phyloP scores from a whole-genome alignment of 2,113 vertebrate genomes.

The Cephalophus harveyi region DNA sequence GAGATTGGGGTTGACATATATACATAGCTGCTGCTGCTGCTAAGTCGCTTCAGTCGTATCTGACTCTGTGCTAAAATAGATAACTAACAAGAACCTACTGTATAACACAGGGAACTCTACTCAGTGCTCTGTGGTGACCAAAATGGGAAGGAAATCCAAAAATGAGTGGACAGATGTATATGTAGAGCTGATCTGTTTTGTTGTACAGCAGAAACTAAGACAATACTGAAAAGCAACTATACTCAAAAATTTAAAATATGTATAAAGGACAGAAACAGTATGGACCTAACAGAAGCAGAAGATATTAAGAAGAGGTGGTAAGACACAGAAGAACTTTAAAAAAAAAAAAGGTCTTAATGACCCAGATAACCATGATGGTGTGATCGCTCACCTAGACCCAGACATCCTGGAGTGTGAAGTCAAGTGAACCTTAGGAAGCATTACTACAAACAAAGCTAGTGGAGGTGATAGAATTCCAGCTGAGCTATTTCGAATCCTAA shows the following conservation, averaged over 20 bases:
- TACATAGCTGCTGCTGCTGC: background rate
- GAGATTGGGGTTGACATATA: background rate
- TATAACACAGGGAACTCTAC: background rate
- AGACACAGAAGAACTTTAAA: background rate
- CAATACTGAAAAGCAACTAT: background rate
- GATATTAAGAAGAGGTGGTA: background rate
- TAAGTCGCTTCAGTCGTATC: too few species aligned
- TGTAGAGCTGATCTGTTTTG: background rate
- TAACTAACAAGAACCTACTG: background rate
- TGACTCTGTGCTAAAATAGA: background rate
- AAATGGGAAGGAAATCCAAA: background rate
- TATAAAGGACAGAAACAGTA: background rate
- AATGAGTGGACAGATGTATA: background rate
- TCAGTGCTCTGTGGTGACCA: background rate
- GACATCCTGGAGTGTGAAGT: background rate
- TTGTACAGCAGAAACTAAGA: background rate
- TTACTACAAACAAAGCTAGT: background rate
- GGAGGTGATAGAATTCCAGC: background rate
- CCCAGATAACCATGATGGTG: background rate
- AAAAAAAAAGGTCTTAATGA: background rate
- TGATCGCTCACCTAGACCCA: background rate
- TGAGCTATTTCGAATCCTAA: background rate
- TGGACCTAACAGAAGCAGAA: background rate
- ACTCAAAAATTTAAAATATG: background rate
- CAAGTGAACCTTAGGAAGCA: background rate